Conservation (phyloP, 2,888 invertebrate genomes). For the Campoplex nolae region DNA sequence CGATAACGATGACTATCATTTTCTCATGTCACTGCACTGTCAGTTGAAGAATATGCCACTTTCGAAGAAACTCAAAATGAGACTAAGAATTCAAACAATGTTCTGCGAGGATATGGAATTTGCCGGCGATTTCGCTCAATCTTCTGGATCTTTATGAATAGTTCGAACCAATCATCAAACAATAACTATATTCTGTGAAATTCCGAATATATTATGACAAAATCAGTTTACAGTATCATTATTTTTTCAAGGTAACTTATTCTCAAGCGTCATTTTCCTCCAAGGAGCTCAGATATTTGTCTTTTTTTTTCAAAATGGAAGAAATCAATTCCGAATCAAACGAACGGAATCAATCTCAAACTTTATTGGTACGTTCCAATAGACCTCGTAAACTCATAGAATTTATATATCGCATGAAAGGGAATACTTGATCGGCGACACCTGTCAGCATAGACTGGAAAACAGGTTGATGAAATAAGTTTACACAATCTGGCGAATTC, state of each 20-base stretch:
- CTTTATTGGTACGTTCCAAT: not conserved
- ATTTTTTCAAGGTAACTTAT: not conserved
- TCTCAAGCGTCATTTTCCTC: not conserved
- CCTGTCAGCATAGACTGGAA: not conserved
- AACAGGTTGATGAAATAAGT: not conserved
- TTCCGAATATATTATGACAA: not conserved
- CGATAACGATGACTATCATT: conserved; percentile 68
- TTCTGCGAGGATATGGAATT: conserved; percentile 65
- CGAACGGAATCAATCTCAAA: too few relatives aligned
- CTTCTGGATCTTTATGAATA: conserved; percentile 26
- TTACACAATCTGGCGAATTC: not conserved
- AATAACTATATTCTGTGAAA: not conserved
- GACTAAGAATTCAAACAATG: conserved; percentile 67
- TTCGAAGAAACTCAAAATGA: conserved; percentile 66
- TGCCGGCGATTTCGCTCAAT: conserved; percentile 26
- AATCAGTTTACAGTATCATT: not conserved
- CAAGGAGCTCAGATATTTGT: not conserved
- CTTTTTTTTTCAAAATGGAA: too few relatives aligned
- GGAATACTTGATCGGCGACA: not conserved
- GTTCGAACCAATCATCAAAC: too few relatives aligned
- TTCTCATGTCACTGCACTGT: conserved; percentile 67
- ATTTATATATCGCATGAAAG: not conserved
- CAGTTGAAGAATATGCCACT: conserved; percentile 62
- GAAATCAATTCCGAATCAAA: too few relatives aligned
- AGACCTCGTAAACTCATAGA: not conserved